Evolutionary conservation across 1,140 invertebrate species (phyloP), one percentile per base, ranked within the genome.

Genomic region (Macrocentrus cingulum): DNA sequence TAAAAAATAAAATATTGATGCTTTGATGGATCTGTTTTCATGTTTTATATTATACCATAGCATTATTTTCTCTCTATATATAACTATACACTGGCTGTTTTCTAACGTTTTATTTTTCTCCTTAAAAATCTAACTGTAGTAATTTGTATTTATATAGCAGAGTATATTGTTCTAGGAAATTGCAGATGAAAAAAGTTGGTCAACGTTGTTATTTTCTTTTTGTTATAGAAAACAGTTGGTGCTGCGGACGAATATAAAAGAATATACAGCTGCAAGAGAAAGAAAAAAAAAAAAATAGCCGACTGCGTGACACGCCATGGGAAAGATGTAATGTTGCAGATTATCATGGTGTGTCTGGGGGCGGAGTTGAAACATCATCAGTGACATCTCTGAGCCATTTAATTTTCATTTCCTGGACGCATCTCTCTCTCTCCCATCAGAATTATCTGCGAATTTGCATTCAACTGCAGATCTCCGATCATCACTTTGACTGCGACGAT

Each of bases 251-350:
- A n/a, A 34, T 34, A 7, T 11, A 11, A 34, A 11, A 11, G 29
- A 39, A 11, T 39, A n/a, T 39, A 29, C 25, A 29, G 36, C 13
- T 15, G 11, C 3, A 39, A 39, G 3, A 11, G 4, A 39, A 39
- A 39, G 3, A n/a, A 20, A 20, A 18, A 18, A 19, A 7, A 18
- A 7, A 18, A 2, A 18, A n/a, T 0, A 44, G 3, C 22, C 13
- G 41, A 18, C 1, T 15, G 16, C 1, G 41, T 39, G 7, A 44
- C 11, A 44, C 13, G 16, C 7, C 18, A 44, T 44, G 41, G 16
- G 15, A 20, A 44, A 44, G 18, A 44, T 44, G 41, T 44, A 44
- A 44, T 44, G 18, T 19, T 20, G 41, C 15, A 44, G 18, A 44
- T 15, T 20, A 44, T 3, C 7, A 7, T 7, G 11, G 13, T 44